Evolutionary conservation across 2,888 invertebrate genomes (phyloP).

Genomic region (Chelonus formosanus): DNA sequence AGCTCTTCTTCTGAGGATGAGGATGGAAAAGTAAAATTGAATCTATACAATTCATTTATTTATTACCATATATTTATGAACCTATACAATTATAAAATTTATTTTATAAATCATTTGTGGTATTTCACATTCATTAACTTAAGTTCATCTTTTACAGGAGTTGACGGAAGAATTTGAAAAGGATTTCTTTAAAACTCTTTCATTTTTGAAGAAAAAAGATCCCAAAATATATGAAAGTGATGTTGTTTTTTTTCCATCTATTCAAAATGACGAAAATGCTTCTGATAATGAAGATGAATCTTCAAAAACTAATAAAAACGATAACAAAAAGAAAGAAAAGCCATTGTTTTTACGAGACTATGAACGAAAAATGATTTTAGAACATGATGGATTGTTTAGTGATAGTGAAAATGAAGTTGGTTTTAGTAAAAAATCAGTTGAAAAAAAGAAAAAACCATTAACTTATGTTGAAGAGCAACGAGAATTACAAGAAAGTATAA

Average conservation of each 20-base stretch:
- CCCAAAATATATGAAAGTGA: slow-evolving; percentile 86
- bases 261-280: slow-evolving; percentile 25
- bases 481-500: slow-evolving; percentile 73
- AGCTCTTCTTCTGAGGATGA: slow-evolving; percentile 70
- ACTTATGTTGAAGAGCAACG: slow-evolving; percentile 76
- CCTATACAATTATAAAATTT: background rate
- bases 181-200: slow-evolving; percentile 86
- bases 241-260: slow-evolving; percentile 74
- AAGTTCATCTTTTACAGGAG: slow-evolving; percentile 60
- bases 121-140: too few relatives aligned
- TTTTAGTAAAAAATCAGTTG: slow-evolving; percentile 16
- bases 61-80: too few relatives aligned
- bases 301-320: slow-evolving; percentile 60
- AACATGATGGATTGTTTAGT: slow-evolving; percentile 71
- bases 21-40: slow-evolving; percentile 66
- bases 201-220: slow-evolving; percentile 87
- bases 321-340: slow-evolving; percentile 66
- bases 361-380: slow-evolving; percentile 77
- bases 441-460: slow-evolving; percentile 57
- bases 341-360: slow-evolving; percentile 80
- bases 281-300: slow-evolving; percentile 24
- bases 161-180: slow-evolving; percentile 78
- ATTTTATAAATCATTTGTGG: too few relatives aligned
- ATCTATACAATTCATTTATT: slow-evolving; percentile 2
- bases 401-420: slow-evolving; percentile 57